Evolutionary conservation across 2,797 vertebrate species (phyloP).

Genomic region (Gymnothorax javanicus): DNA sequence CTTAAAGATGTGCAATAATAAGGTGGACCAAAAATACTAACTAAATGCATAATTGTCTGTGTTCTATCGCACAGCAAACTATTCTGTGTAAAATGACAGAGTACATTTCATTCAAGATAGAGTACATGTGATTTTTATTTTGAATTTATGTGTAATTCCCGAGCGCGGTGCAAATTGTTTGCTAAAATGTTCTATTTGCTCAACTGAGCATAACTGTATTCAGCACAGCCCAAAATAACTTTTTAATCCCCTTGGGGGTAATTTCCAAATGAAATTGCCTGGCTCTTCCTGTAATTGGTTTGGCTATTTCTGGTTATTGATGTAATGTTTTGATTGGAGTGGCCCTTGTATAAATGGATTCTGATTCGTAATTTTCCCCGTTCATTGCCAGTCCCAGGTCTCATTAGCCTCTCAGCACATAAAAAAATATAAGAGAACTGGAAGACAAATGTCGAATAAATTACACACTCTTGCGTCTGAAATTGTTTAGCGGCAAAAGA

Average conservation of each 20-base stretch:
- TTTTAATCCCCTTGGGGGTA: neutral
- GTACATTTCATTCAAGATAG: neutral
- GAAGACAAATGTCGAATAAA: constrained; percentile 1
- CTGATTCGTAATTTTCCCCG: neutral
- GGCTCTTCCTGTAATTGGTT: neutral
- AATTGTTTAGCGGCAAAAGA: neutral
- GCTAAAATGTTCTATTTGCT: neutral
- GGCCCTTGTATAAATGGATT: neutral
- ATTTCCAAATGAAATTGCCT: neutral
- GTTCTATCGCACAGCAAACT: neutral
- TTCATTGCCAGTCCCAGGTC: neutral
- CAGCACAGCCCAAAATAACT: neutral
- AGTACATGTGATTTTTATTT: neutral
- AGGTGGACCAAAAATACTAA: neutral
- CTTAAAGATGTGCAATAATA: neutral
- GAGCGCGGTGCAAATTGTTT: neutral
- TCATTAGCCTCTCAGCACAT: neutral
- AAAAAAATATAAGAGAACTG: neutral
- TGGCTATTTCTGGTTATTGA: neutral
- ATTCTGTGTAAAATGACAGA: neutral
- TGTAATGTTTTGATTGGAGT: constrained; percentile 9
- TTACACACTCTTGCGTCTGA: neutral
- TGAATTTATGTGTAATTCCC: neutral
- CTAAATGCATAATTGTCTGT: neutral
- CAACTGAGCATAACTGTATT: neutral